Base-by-base conservation (phyloP, 1,140 invertebrate species). In the Trichonephila inaurata region DNA sequence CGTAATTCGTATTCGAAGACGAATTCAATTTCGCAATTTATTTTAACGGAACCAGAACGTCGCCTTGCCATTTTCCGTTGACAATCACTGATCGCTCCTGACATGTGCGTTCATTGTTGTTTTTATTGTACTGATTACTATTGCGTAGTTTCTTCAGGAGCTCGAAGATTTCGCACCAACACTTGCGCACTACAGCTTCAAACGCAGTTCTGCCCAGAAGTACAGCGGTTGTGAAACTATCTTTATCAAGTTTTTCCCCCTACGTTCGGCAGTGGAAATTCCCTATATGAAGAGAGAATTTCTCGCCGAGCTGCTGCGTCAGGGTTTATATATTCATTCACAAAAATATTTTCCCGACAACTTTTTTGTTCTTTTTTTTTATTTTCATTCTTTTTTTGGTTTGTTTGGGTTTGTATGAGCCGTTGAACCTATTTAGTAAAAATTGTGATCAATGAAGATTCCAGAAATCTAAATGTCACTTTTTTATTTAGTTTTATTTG, bases 161-260 rank as follows among this genome's bases (percentile, higher is more conserved):
- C n/a, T 18, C 16, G 24, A n/a, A 40, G 33, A 64, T 28, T 24
- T 40, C 21, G 62, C 24, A 33, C 24, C 14, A 40, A 40, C 82
- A 64, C 86, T 28, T 61, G 86, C 86, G 86, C 86, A 64, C 86
- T 88, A n/a, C 8, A 28, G 8, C 24, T n/a, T 18, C 28, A n/a
- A n/a, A 21, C 85, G 86, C 86, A 64, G 44, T 24, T 66, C 86
- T 88, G 86, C 16, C 86, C 21, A 10, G 33, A 61, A 40, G 61
- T 88, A 88, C 24, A 88, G 86, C 33, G 86, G 62, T 64, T 64
- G 62, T 21, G 33, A 64, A 88, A 88, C 86, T 58, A 60, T 85
- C 83, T 85, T 85, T 77, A 18, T 28, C 16, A 77, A 77, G 72
- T 77, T 77, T 83, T 85, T 85, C 62, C 86, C 86, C 86, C 86